Conservation (phyloP, 2,797 vertebrate genomes). For the Aythya fuligula region DNA sequence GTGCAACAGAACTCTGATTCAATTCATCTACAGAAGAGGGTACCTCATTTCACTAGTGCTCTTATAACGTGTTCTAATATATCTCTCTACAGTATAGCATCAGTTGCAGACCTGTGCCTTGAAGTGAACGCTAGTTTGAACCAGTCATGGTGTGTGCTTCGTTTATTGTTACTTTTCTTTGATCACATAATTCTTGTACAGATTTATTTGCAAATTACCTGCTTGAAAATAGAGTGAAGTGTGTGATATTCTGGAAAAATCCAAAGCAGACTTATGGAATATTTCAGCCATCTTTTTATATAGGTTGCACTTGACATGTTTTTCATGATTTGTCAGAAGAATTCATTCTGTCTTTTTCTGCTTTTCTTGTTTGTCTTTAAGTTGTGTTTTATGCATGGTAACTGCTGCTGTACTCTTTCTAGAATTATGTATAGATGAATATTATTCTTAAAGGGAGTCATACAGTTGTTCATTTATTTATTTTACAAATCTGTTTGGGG, state of each 20-base stretch:
- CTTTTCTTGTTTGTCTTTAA: background rate
- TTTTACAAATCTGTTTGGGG: background rate
- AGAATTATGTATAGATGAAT: background rate
- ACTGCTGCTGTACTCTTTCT: background rate
- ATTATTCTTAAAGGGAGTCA: background rate
- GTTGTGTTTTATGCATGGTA: rapidly evolving
- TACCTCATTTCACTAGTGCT: background rate
- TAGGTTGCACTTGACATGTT: background rate
- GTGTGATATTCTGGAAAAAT: background rate
- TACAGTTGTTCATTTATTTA: background rate
- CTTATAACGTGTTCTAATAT: background rate
- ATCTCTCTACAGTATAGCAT: background rate
- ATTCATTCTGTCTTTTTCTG: background rate
- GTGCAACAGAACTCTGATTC: background rate
- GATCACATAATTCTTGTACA: background rate
- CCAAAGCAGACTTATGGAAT: background rate
- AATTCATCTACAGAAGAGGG: background rate
- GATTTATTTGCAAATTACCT: background rate
- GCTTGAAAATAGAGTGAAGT: background rate
- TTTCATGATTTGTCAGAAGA: background rate
- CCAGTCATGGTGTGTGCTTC: background rate
- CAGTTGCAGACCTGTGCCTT: background rate
- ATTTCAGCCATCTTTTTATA: background rate
- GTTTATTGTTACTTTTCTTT: background rate
- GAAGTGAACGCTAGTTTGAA: background rate